These are phyloP conservation scores for Pocillopora damicornis DNA, from an alignment of 64 coral and sea anemone species.

Conservation along the genomic window DNA sequence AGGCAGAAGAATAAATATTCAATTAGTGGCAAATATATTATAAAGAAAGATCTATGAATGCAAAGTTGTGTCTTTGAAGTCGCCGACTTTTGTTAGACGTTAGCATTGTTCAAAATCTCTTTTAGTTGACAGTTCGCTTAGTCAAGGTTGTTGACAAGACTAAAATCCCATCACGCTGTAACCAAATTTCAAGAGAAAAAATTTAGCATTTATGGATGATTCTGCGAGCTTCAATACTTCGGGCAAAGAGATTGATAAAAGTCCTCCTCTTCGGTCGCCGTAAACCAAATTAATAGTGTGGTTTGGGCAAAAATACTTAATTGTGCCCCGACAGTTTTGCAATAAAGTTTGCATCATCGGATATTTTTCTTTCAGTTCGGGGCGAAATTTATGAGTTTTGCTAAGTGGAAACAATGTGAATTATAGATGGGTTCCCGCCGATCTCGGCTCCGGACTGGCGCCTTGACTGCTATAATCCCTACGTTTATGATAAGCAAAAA, in stretches of 20 bases:
- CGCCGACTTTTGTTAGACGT: constrained; percentile 28
- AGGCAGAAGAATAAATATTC: constrained; percentile 49
- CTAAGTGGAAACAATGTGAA: constrained; percentile 73
- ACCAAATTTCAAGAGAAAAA: constrained; percentile 52
- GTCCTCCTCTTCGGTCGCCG: neutral
- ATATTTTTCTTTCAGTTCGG: constrained; percentile 31
- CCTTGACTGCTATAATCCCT: constrained; percentile 57
- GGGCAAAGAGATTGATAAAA: neutral
- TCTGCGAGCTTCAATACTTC: neutral
- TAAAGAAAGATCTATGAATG: constrained; percentile 50
- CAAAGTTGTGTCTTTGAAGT: constrained; percentile 40
- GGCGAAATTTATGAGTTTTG: constrained; percentile 48
- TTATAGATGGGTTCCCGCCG: constrained; percentile 69
- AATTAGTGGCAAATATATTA: constrained; percentile 46
- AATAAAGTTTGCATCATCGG: constrained; percentile 51
- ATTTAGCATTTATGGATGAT: neutral
- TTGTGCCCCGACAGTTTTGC: constrained; percentile 30
- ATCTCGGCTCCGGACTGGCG: constrained; percentile 52
- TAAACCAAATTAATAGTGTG: constrained; percentile 30
- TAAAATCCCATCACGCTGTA: constrained; percentile 17
- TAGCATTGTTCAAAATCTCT: constrained; percentile 45
- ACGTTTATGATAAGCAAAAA: constrained; percentile 71
- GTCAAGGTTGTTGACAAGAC: constrained; percentile 40
- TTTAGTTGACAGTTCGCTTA: constrained; percentile 32
- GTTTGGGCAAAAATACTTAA: constrained; percentile 23